These are phyloP conservation scores for Lepeophtheirus salmonis DNA, from an alignment of 1,140 invertebrate species.

Conservation along the genomic window DNA sequence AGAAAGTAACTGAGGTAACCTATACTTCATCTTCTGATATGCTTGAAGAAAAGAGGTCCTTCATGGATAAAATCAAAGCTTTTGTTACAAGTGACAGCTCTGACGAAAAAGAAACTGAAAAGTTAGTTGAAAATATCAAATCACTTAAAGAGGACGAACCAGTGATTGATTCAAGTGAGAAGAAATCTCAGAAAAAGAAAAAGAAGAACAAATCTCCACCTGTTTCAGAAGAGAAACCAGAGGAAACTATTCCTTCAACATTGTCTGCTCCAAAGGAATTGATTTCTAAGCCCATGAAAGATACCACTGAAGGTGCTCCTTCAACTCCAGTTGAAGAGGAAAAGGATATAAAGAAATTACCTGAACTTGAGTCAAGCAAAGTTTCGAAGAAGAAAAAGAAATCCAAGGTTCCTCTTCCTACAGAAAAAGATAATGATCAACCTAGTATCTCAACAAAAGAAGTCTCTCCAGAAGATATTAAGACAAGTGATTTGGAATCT, in stretches of 20 bases:
- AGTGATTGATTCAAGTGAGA: background rate
- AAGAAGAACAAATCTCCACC: background rate
- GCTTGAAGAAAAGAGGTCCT: background rate
- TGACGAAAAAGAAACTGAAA: background rate
- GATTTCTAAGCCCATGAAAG: too few species aligned
- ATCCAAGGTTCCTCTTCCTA: background rate
- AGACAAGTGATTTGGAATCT: background rate
- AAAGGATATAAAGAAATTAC: too few species aligned
- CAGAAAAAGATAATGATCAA: background rate
- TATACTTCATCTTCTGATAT: background rate
- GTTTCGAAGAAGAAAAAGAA: background rate
- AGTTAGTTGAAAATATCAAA: background rate
- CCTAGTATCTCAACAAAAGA: too few species aligned
- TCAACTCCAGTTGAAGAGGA: background rate
- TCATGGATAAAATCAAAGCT: background rate
- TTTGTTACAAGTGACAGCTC: background rate
- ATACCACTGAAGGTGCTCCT: background rate
- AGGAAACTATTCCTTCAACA: background rate
- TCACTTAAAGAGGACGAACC: background rate
- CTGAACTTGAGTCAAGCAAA: background rate
- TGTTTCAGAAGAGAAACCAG: background rate
- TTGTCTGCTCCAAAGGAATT: too few species aligned
- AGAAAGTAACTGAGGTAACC: background rate
- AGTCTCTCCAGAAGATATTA: too few species aligned
- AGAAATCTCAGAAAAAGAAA: background rate